These are phyloP conservation scores for Nothocercus nigrocapillus DNA, from an alignment of 2,113 vertebrate genomes.

Conservation along the genomic window DNA sequence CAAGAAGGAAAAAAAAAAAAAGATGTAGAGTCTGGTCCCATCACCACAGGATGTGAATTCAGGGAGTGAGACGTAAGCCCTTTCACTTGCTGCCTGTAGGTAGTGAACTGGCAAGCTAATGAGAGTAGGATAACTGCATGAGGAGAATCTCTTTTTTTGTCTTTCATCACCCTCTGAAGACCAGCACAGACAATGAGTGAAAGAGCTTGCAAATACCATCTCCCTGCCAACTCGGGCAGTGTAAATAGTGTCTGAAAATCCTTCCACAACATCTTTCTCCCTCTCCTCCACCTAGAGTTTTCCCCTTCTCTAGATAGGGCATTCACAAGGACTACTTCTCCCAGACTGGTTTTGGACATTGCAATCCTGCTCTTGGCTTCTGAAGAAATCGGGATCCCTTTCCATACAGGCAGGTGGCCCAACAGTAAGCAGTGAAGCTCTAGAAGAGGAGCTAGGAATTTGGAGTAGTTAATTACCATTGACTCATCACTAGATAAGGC, in stretches of 20 bases:
- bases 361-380: background rate
- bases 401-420: background rate
- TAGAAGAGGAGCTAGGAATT: background rate
- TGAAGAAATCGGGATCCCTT: background rate
- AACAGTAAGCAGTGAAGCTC: background rate
- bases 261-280: background rate
- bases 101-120: background rate
- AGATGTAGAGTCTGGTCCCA: background rate
- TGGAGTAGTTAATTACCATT: background rate
- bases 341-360: background rate
- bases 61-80: background rate
- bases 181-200: background rate
- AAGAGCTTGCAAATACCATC: background rate
- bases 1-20: background rate
- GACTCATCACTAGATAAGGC: background rate
- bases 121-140: background rate
- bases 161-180: background rate
- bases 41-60: background rate
- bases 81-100: background rate
- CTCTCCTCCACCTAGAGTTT: background rate
- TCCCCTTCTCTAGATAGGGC: background rate
- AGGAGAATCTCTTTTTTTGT: background rate
- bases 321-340: background rate
- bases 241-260: background rate
- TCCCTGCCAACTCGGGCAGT: background rate